Evolutionary conservation across 2,113 vertebrate species (phyloP).

Genomic region (Rhinoptilus africanus): DNA sequence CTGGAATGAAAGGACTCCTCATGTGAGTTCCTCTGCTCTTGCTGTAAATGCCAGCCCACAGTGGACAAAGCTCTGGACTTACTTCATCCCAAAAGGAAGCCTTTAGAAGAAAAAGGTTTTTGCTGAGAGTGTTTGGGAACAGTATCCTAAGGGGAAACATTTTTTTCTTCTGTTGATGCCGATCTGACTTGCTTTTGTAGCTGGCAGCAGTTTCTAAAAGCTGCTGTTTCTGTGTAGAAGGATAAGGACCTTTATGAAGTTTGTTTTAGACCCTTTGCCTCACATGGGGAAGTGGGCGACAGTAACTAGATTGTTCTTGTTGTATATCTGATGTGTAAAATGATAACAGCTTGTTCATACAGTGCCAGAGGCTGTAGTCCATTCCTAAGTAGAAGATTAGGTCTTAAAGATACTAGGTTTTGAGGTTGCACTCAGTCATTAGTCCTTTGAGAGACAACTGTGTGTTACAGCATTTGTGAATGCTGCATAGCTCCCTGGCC

Average conservation of each 20-base stretch:
- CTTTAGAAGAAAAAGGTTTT: constrained; percentile 61
- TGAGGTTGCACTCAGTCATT: not conserved
- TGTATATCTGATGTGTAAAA: not conserved
- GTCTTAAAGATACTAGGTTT: not conserved
- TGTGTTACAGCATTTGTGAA: not conserved
- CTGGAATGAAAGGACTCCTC: constrained; percentile 62
- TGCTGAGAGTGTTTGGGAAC: constrained; percentile 8
- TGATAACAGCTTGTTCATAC: not conserved
- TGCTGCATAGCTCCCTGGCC: not conserved
- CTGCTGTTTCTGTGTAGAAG: not conserved
- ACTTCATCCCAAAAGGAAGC: constrained; percentile 17
- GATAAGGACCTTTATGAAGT: not conserved
- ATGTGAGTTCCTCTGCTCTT: constrained; percentile 28
- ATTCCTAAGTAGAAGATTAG: not conserved
- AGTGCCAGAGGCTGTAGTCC: not conserved
- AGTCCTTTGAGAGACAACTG: not conserved
- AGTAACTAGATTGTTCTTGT: not conserved
- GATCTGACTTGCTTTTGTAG: constrained; percentile 5
- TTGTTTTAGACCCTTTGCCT: not conserved
- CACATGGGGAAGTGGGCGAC: not conserved
- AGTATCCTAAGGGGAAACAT: constrained; percentile 31
- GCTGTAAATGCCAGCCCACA: constrained; percentile 50
- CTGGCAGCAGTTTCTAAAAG: not conserved
- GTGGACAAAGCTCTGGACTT: constrained; percentile 16
- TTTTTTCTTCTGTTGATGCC: not conserved